Conservation (phyloP, 1,140 invertebrate genomes). For the Drosophila neocordata region DNA sequence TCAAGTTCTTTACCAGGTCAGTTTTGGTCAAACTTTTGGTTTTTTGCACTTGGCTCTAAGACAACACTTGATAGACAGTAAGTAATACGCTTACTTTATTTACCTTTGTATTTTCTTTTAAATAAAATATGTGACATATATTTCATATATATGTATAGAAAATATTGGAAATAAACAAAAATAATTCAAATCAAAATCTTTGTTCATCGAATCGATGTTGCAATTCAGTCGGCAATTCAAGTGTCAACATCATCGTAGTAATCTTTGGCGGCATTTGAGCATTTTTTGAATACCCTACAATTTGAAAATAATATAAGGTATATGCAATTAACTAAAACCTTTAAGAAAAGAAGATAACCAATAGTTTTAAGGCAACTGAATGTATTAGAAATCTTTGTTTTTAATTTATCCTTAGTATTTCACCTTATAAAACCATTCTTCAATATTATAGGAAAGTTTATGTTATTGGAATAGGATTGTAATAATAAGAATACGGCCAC, state of each 20-base stretch:
- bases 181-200: conserved; percentile 12
- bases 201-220: conserved; percentile 34
- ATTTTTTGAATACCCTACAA: conserved; percentile 17
- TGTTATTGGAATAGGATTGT: too few species aligned
- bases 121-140: background rate
- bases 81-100: conserved; percentile 49
- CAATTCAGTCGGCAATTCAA: conserved; percentile 31
- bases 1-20: conserved; percentile 16
- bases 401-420: too few species aligned
- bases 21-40: conserved; percentile 24
- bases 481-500: too few species aligned
- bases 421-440: too few species aligned
- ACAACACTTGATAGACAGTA: conserved; percentile 65
- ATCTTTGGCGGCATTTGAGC: conserved; percentile 31
- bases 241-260: conserved; percentile 39
- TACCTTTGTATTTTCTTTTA: conserved; percentile 1
- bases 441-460: too few species aligned
- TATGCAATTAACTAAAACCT: background rate
- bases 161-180: too few species aligned
- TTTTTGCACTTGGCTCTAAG: conserved; percentile 40
- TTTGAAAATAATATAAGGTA: background rate
- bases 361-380: too few species aligned
- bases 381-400: too few species aligned
- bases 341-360: too few species aligned
- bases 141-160: background rate